Conservation (phyloP, 2,888 invertebrate genomes). For the Luffia ferchaultella region DNA sequence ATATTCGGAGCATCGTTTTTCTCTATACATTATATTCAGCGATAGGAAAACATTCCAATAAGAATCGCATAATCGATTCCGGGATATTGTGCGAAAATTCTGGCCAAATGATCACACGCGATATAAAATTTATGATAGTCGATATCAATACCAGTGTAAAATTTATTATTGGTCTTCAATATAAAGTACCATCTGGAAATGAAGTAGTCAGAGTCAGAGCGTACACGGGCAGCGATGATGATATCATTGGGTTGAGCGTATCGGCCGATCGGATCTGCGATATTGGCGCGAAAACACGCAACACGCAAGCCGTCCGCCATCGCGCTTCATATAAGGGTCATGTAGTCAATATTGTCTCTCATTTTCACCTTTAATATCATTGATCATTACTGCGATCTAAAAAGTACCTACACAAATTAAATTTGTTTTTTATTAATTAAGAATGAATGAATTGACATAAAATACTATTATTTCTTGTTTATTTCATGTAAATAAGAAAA, state of each 20-base stretch:
- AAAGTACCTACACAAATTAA: slow-evolving; percentile 4
- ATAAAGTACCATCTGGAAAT: not conserved
- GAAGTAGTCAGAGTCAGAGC: slow-evolving; percentile 6
- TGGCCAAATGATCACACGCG: no score
- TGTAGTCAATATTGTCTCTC: not conserved
- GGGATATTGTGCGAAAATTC: no score
- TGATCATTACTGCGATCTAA: slow-evolving; percentile 2
- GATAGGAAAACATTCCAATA: no score
- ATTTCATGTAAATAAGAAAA: no score
- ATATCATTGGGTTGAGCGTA: slow-evolving; percentile 22
- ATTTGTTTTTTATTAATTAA: slow-evolving; percentile 2
- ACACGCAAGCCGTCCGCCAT: not conserved
- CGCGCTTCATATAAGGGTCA: not conserved
- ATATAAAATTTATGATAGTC: not conserved
- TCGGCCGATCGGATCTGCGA: slow-evolving; percentile 37
- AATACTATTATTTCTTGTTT: no score
- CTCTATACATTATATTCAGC: no score
- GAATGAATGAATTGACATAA: slow-evolving; percentile 1
- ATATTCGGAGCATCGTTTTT: no score
- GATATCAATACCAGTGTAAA: not conserved
- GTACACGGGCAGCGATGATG: slow-evolving; percentile 16
- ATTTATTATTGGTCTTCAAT: not conserved
- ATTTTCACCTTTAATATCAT: not conserved
- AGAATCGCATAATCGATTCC: no score
- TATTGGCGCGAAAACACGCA: slow-evolving; percentile 23